Evolutionary conservation across 2,797 vertebrate species (phyloP).

Genomic region (Anolis apletophallus): DNA sequence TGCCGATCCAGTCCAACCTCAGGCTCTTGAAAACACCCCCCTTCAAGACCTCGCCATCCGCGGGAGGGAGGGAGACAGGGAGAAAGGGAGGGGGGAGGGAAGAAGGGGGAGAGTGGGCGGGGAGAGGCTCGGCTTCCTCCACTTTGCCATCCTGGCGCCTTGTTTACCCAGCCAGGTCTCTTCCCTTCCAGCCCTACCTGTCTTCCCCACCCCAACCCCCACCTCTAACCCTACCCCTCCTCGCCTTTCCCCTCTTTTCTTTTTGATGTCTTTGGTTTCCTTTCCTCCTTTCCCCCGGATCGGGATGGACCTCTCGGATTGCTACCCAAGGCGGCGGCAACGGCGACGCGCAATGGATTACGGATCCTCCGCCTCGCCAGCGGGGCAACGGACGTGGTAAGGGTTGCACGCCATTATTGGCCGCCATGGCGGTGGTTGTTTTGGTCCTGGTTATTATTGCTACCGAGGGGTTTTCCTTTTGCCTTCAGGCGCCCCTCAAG

Average conservation of each 20-base stretch:
- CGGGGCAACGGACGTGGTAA: constrained; percentile 71
- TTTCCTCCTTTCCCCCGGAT: constrained; percentile 12
- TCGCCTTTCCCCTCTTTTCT: background rate
- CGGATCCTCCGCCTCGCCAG: constrained; percentile 55
- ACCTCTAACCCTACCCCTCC: background rate
- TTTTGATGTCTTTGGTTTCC: background rate
- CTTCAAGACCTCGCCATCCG: too few relatives aligned
- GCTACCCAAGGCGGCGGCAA: constrained; percentile 34
- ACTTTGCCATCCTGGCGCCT: constrained; percentile 25
- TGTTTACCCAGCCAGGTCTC: constrained; percentile 1
- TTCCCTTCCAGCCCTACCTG: background rate
- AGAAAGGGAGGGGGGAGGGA: background rate
- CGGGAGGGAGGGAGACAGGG: background rate
- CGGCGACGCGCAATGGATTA: constrained; percentile 72
- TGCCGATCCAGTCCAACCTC: constrained; percentile 51
- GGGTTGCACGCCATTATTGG: constrained; percentile 23
- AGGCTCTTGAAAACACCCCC: constrained; percentile 24
- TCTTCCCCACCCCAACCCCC: background rate
- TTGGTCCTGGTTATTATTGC: too few relatives aligned
- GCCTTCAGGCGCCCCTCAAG: background rate
- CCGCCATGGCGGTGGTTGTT: too few relatives aligned
- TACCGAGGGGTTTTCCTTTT: background rate
- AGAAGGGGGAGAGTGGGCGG: background rate
- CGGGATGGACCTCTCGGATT: constrained; percentile 36
- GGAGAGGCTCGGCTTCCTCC: constrained; percentile 1